Evolutionary conservation across 2,797 vertebrate species (phyloP).

Genomic region (Enteromius treurensis): DNA sequence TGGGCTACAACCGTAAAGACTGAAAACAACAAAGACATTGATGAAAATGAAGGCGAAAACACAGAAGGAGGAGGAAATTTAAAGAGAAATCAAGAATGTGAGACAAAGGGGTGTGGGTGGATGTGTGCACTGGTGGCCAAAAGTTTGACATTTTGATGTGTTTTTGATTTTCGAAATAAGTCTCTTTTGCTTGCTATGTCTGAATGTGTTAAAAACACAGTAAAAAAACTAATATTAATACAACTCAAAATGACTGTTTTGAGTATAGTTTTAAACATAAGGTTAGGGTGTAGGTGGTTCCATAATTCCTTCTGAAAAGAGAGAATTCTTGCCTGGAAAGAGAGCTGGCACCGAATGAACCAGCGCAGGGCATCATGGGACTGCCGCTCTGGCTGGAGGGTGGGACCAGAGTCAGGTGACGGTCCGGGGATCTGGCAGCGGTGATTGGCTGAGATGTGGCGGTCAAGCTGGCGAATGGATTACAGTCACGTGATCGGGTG

Average conservation of each 20-base stretch:
- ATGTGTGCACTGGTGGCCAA: neutral
- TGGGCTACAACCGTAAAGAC: slow-evolving; percentile 96
- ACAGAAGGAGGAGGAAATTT: neutral
- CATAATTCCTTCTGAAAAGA: neutral
- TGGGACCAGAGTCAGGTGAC: slow-evolving; percentile 84
- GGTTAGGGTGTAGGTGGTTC: neutral
- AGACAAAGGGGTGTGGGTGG: neutral
- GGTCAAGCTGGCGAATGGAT: slow-evolving; percentile 96
- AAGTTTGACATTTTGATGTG: neutral
- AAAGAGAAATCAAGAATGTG: slow-evolving; percentile 8
- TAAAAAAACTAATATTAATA: neutral
- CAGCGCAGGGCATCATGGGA: slow-evolving; percentile 88
- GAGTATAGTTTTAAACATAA: neutral
- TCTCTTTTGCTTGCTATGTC: neutral
- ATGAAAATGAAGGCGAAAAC: slow-evolving; percentile 20
- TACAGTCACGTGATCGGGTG: slow-evolving; percentile 91
- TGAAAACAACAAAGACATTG: slow-evolving; percentile 68
- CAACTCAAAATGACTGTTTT: neutral
- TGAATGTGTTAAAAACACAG: neutral
- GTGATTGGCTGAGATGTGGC: slow-evolving; percentile 96
- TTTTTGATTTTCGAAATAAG: neutral
- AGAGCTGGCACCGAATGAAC: slow-evolving; percentile 92
- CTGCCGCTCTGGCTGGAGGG: slow-evolving; percentile 89
- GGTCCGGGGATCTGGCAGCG: slow-evolving; percentile 90
- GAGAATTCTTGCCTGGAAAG: slow-evolving; percentile 89